phyloP scores from a whole-genome alignment of 2,113 vertebrate genomes.

The Agapornis roseicollis region DNA sequence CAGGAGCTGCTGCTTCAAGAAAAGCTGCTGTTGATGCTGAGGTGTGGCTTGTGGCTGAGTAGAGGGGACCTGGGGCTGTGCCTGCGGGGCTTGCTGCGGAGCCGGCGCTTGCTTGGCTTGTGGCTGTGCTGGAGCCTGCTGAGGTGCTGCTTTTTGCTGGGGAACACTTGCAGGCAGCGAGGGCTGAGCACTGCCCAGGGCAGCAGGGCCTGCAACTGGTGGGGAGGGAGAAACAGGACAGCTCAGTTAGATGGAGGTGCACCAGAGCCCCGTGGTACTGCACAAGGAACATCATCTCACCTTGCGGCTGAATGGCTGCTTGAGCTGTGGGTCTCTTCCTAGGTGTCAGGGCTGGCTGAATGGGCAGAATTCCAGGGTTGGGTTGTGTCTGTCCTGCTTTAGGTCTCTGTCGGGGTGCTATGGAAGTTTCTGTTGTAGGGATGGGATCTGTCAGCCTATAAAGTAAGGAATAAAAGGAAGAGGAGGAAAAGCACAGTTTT shows the following conservation, averaged over 20 bases:
- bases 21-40: conserved; percentile 88
- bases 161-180: conserved; percentile 57
- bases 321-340: conserved; percentile 86
- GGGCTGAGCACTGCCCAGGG: conserved; percentile 61
- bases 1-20: conserved; percentile 83
- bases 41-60: conserved; percentile 80
- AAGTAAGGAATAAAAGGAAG: background rate
- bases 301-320: conserved; percentile 71
- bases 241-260: accelerated
- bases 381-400: conserved; percentile 94
- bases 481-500: background rate
- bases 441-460: conserved; percentile 90
- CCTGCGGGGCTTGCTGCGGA: background rate
- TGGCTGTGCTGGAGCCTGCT: conserved; percentile 69
- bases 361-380: conserved; percentile 91
- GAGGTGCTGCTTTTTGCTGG: conserved; percentile 76
- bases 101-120: conserved; percentile 49
- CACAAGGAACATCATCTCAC: accelerated
- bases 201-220: conserved; percentile 48
- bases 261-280: background rate
- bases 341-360: conserved; percentile 92
- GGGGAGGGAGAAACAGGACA: background rate
- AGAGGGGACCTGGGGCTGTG: conserved; percentile 61
- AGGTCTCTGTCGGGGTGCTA: conserved; percentile 93
- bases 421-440: conserved; percentile 94